Conservation (phyloP, 2,797 vertebrate genomes). For the Pseudomugil tenellus region DNA sequence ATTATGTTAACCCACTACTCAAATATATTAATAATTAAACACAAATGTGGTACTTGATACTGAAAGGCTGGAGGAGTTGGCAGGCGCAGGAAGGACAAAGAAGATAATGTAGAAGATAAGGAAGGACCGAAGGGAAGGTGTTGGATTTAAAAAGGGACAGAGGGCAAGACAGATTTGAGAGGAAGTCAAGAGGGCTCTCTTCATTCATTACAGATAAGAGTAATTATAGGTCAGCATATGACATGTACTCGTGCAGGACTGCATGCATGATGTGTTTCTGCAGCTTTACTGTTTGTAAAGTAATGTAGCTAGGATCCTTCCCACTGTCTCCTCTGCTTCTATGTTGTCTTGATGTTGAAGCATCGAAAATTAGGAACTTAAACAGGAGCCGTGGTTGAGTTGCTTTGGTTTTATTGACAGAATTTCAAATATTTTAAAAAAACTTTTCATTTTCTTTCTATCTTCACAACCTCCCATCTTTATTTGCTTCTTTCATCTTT, state of each 20-base stretch:
- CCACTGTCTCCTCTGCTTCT: constrained; percentile 3
- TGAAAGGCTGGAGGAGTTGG: constrained; percentile 10
- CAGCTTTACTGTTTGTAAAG: constrained; percentile 10
- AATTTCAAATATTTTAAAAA: not conserved
- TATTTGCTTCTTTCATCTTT: constrained; percentile 35
- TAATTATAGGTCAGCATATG: constrained; percentile 53
- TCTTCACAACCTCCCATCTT: constrained; percentile 12
- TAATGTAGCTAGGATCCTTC: constrained; percentile 14
- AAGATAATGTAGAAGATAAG: constrained; percentile 14
- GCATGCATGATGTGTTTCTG: constrained; percentile 9
- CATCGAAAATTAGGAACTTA: constrained; percentile 12
- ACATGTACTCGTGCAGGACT: constrained; percentile 23
- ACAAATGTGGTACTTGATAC: constrained; percentile 36
- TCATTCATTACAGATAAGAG: constrained; percentile 57
- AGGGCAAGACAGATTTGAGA: constrained; percentile 26
- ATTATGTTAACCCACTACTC: constrained; percentile 56
- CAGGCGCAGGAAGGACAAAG: constrained; percentile 19
- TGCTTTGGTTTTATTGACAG: no score
- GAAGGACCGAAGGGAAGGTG: constrained; percentile 23
- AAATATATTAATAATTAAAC: constrained; percentile 54
- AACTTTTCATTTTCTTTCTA: constrained; percentile 14
- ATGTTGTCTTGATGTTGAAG: constrained; percentile 21
- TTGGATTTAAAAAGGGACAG: constrained; percentile 16
- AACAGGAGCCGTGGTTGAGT: not conserved
- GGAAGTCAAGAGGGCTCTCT: constrained; percentile 49